Evolutionary conservation across 2,113 vertebrate species (phyloP).

Genomic region (Coreoperca whiteheadi): DNA sequence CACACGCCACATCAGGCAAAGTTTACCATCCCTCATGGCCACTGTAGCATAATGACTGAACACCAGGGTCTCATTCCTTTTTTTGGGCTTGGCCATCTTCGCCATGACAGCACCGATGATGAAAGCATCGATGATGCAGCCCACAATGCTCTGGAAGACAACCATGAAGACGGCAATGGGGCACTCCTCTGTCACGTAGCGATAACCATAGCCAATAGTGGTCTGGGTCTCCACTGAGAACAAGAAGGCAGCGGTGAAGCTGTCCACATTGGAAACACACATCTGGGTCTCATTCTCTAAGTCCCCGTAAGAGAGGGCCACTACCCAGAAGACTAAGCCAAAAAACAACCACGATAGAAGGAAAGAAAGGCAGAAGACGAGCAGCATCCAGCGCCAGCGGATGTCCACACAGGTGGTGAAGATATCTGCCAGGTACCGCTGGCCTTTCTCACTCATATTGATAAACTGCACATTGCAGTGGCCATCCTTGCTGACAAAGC

Average conservation of each 20-base stretch:
- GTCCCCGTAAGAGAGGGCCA: conserved; percentile 93
- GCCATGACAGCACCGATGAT: conserved; percentile 98
- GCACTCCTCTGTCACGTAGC: conserved; percentile 95
- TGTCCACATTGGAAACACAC: conserved; percentile 94
- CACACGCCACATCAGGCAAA: conserved; percentile 97
- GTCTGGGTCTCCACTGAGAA: conserved; percentile 99
- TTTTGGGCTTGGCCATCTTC: conserved; percentile 98
- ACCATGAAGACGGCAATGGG: conserved; percentile 96
- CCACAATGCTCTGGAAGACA: conserved; percentile 96
- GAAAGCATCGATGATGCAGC: conserved; percentile 97
- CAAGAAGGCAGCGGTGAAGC: conserved; percentile 96
- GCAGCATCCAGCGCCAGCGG: conserved; percentile 98
- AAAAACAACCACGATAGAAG: conserved; percentile 96
- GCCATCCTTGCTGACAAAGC: conserved; percentile 95
- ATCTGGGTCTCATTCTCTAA: conserved; percentile 87
- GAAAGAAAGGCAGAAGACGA: conserved; percentile 95
- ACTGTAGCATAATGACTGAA: conserved; percentile 96
- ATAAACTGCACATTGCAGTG: conserved; percentile 98
- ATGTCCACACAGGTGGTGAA: conserved; percentile 98
- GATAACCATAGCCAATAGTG: conserved; percentile 96
- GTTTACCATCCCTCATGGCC: conserved; percentile 95
- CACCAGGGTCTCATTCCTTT: conserved; percentile 95
- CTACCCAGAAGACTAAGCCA: conserved; percentile 95
- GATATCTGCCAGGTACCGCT: conserved; percentile 96
- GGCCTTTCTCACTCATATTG: conserved; percentile 97